phyloP scores from a whole-genome alignment of 2,113 vertebrate genomes.

The Phylloscopus whistleri region DNA sequence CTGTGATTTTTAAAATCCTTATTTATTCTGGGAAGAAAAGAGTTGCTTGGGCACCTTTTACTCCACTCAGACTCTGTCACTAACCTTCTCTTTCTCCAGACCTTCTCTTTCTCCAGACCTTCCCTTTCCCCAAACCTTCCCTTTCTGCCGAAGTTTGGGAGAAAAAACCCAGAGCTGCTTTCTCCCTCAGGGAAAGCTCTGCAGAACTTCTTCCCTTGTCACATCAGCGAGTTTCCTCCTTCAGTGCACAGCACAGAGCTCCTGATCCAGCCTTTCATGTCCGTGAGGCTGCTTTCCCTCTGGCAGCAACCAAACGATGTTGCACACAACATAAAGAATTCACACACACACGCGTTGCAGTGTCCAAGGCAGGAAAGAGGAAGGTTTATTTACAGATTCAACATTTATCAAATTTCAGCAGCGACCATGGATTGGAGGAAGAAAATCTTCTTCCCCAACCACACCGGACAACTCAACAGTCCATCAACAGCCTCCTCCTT shows the following conservation, averaged over 20 bases:
- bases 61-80: neutral
- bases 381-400: too few relatives aligned
- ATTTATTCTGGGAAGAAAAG: neutral
- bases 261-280: neutral
- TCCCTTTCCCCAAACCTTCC: neutral
- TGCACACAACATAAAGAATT: too few relatives aligned
- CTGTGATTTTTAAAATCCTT: neutral
- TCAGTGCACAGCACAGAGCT: fast-evolving
- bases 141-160: neutral
- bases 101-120: neutral
- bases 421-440: too few relatives aligned
- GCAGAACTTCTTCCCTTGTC: neutral
- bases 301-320: neutral
- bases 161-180: neutral
- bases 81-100: neutral
- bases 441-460: too few relatives aligned
- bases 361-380: too few relatives aligned
- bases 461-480: too few relatives aligned
- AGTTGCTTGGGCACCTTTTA: neutral
- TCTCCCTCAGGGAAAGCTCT: neutral
- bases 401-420: too few relatives aligned
- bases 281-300: neutral
- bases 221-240: neutral
- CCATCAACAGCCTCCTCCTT: too few relatives aligned
- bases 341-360: too few relatives aligned